These are phyloP conservation scores for Mungos mungo DNA, from an alignment of 2,113 vertebrate species.

Conservation along the genomic window DNA sequence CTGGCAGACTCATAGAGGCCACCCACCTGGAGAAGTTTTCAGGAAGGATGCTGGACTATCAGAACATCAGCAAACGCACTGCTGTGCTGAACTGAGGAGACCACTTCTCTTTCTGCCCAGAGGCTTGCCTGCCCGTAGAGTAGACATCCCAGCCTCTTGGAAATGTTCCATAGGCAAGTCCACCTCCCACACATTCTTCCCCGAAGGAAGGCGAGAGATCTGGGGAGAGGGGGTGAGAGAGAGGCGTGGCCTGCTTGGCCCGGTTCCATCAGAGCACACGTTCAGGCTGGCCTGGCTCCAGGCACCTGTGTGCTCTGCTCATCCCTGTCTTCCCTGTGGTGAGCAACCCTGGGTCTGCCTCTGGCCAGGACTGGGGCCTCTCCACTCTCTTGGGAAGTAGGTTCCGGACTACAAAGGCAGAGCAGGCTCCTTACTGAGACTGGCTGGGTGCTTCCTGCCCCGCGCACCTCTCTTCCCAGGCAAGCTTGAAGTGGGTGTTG, in stretches of 20 bases:
- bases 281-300: neutral
- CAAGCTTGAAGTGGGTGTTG: neutral
- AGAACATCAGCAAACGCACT: neutral
- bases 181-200: neutral
- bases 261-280: too few species aligned
- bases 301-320: neutral
- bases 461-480: neutral
- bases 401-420: neutral
- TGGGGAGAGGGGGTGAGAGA: neutral
- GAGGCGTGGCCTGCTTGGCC: accelerated
- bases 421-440: neutral
- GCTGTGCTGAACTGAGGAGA: too few species aligned
- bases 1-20: neutral
- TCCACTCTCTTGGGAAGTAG: neutral
- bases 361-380: neutral
- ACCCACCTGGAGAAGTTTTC: neutral
- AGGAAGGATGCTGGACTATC: neutral
- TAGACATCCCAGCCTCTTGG: too few species aligned
- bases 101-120: too few species aligned
- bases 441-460: accelerated
- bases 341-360: neutral
- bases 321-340: neutral
- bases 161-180: accelerated
- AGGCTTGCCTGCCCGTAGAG: neutral
- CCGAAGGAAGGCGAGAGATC: accelerated